Evolutionary conservation across 2,797 vertebrate species (phyloP), one percentile per base, ranked within the genome.

Genomic region (Triplophysa yarkandensis): DNA sequence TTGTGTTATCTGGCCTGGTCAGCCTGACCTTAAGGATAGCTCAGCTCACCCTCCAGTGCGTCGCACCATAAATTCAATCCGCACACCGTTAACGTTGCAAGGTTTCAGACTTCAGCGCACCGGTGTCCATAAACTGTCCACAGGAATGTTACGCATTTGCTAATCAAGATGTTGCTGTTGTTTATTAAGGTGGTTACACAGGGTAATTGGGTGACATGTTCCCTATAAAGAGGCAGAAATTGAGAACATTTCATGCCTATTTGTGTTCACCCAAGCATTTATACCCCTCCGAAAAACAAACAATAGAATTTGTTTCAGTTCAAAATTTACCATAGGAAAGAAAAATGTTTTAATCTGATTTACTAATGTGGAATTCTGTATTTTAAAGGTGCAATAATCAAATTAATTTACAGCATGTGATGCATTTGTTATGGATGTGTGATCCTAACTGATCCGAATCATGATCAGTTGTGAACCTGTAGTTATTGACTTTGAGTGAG

Each of bases 71-170:
- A 83, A 86, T 85, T 80, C 80, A 74, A 68, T 64, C 62, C 46
- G 65, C 79, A 80, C 72, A 44, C 78, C 39, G 68, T 82, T 82
- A 80, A 81, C 76, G 76, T 73, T 81, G 75, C 71, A 66, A 43
- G 63, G 75, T 58, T 79, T 75, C 73, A 77, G 68, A 64, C 77
- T 44, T 68, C 71, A 52, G 74, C 32, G 32, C 78, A 80, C 66
- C 66, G 79, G 48, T 55, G 54, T 71, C 61, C 77, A 83, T 84
- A 84, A 85, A 86, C 76, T 19, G 60, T 55, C 64, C 41, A 4
- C 43, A 80, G 83, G 83, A 83, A 83, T 83, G 83, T 76, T 79
- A 73, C 77, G 77, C 80, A 78, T 84, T 79, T 43, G 50, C 79
- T 81, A 80, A 85, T 83, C 83, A 77, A 70, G 57, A 64, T 66